Percentiles rank a stretch among this genome's conserved stretches.
These are phyloP conservation scores for Drosophila navojoa DNA, from an alignment of 1,140 invertebrate species.

Conservation along the genomic window DNA sequence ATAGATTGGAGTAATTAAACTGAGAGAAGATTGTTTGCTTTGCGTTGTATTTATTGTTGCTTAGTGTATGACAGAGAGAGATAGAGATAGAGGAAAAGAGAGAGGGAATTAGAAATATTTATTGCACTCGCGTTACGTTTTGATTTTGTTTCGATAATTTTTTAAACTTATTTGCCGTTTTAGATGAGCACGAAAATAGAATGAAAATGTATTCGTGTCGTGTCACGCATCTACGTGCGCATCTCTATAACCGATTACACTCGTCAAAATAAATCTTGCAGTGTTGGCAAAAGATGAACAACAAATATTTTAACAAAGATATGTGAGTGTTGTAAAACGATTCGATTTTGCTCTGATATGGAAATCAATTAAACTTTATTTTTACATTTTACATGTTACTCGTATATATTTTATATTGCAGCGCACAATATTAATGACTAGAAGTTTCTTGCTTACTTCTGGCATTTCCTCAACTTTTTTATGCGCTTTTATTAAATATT, in stretches of 20 bases:
- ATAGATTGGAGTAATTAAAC: constrained; percentile 8
- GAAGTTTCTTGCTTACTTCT: constrained; percentile 49
- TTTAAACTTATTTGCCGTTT: neutral
- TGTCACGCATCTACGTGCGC: neutral
- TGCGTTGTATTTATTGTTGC: constrained; percentile 32
- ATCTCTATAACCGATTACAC: neutral
- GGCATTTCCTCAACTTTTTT: constrained; percentile 29
- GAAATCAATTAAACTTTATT: constrained; percentile 36
- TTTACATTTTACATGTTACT: neutral
- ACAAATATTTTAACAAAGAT: constrained; percentile 76
- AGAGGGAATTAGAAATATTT: constrained; percentile 64
- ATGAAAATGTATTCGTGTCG: neutral
- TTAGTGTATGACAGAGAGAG: constrained; percentile 36
- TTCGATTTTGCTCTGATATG: constrained; percentile 46
- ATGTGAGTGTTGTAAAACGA: constrained; percentile 48
- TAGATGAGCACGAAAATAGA: constrained; percentile 1
- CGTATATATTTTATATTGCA: constrained; percentile 2
- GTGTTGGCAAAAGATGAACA: constrained; percentile 40
- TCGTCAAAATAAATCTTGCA: constrained; percentile 21
- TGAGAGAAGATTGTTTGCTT: neutral
- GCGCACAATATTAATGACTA: constrained; percentile 49
- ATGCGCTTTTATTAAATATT: constrained; percentile 30
- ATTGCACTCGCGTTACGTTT: constrained; percentile 74
- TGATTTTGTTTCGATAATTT: constrained; percentile 61
- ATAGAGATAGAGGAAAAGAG: neutral